Percentiles rank a stretch among this genome's conserved stretches.
Evolutionary conservation across 2,797 vertebrate genomes (phyloP).

Genomic region (Hoplostethus atlanticus): DNA sequence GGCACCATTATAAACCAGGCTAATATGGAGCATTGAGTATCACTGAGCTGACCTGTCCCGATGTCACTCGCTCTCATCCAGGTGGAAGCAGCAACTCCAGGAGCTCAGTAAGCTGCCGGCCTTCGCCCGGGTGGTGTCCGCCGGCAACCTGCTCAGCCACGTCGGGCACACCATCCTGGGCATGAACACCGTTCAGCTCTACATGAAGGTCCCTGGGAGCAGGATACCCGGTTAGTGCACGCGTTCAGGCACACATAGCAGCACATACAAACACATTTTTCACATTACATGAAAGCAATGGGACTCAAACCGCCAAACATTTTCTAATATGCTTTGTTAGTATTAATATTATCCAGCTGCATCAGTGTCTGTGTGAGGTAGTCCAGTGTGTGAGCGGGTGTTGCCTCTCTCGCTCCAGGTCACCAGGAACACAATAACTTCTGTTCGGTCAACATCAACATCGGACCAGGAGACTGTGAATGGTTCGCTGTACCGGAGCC

Average conservation of each 20-base stretch:
- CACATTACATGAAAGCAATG: too few species aligned
- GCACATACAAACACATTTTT: not conserved
- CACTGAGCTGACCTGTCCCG: not conserved
- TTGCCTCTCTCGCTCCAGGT: constrained; percentile 81
- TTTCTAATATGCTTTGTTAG: not conserved
- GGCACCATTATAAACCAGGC: not conserved
- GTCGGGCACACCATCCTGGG: constrained; percentile 97
- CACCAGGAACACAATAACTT: constrained; percentile 99
- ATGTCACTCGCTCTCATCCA: constrained; percentile 60
- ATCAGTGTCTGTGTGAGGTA: not conserved
- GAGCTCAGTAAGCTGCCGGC: constrained; percentile 98
- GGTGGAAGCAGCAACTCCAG: constrained; percentile 98
- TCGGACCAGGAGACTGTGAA: constrained; percentile 98
- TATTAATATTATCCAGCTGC: too few species aligned
- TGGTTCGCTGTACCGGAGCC: constrained; percentile 98
- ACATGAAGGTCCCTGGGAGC: constrained; percentile 99
- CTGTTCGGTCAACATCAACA: constrained; percentile 99
- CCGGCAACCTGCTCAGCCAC: constrained; percentile 98
- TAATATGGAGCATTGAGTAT: not conserved
- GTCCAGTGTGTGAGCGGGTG: not conserved
- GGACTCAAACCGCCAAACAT: not conserved
- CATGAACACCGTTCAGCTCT: constrained; percentile 98
- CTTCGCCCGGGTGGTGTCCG: constrained; percentile 96
- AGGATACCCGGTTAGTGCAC: constrained; percentile 90
- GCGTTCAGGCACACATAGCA: not conserved